Evolutionary conservation across 2,113 vertebrate species (phyloP), one percentile per base, ranked within the genome.

Genomic region (Elephas maximus): DNA sequence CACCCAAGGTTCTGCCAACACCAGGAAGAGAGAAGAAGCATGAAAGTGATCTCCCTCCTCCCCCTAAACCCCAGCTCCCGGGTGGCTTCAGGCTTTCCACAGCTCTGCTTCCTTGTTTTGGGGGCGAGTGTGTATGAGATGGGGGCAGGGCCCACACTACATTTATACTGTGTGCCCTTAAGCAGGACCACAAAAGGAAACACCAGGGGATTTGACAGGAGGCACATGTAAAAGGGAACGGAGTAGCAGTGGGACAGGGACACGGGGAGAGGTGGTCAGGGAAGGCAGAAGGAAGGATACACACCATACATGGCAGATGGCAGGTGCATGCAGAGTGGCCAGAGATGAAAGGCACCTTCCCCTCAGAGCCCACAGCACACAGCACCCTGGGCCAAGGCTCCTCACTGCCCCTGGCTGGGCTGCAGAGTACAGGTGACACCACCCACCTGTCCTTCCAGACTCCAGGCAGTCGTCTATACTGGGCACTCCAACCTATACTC

Each of bases 351-450:
- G 21, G 4, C 3, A 2, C 20, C 45, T 33, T 1, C 11, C 18
- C 18, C 33, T 51, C 6, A 62, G 18, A 73, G n/a, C 20, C 0
- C 0, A 24, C 9, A 44, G 30, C 41, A 9, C 6, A 11, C 8
- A 15, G 15, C 57, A 69, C 28, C 1, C 53, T 1, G 37, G 33
- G 26, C 53, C 17, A 11, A 24, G 28, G 17, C 0, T 44, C 23
- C 30, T 45, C 44, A 26, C 1, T 12, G 0, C 9, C 48, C 62
- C 21, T 11, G 9, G 53, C 0, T 0, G 1, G 53, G 10, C 41
- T 18, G 37, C 33, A 79, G 69, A 26, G 1, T 21, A 33, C 15
- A 18, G 0, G 41, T 1, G n/a, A 48, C 30, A 6, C 12, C 15
- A 17, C 1, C 57, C 21, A n/a, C 14, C 44, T 20, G 1, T 30